Conservation (phyloP, 2,113 vertebrate species). For the Amazona vittata region DNA sequence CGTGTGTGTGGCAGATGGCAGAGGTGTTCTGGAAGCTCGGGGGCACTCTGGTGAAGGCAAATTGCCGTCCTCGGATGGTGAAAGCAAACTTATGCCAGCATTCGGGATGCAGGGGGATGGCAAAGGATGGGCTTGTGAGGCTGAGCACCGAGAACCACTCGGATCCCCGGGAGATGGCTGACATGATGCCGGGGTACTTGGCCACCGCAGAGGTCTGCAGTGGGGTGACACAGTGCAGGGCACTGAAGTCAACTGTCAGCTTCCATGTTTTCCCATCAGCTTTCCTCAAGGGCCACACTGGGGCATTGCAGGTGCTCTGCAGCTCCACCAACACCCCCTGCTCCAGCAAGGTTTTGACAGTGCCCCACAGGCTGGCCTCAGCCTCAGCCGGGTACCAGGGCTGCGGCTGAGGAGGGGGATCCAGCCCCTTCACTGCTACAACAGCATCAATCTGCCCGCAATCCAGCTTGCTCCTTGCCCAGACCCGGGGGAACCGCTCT, state of each 20-base stretch:
- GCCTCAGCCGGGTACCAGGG: conserved; percentile 25
- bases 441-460: background rate
- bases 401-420: conserved; percentile 24
- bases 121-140: conserved; percentile 12
- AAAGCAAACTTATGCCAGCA: conserved; percentile 60
- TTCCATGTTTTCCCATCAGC: conserved; percentile 35
- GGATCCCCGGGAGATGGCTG: background rate
- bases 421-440: background rate
- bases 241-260: background rate
- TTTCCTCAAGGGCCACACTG: conserved; percentile 42
- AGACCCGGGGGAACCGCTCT: conserved; percentile 27
- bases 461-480: conserved; percentile 58
- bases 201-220: background rate
- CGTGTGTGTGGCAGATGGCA: background rate
- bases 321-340: conserved; percentile 37
- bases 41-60: conserved; percentile 43
- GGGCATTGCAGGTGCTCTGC: background rate
- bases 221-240: background rate
- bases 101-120: conserved; percentile 25
- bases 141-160: conserved; percentile 60
- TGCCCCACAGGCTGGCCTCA: conserved; percentile 39
- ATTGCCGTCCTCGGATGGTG: conserved; percentile 21
- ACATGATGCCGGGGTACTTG: conserved; percentile 1
- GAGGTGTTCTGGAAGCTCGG: background rate
- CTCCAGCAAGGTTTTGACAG: conserved; percentile 14